Conservation (phyloP, 92 coral and sea anemone genomes). For the Umimayanthus chanpuru region DNA sequence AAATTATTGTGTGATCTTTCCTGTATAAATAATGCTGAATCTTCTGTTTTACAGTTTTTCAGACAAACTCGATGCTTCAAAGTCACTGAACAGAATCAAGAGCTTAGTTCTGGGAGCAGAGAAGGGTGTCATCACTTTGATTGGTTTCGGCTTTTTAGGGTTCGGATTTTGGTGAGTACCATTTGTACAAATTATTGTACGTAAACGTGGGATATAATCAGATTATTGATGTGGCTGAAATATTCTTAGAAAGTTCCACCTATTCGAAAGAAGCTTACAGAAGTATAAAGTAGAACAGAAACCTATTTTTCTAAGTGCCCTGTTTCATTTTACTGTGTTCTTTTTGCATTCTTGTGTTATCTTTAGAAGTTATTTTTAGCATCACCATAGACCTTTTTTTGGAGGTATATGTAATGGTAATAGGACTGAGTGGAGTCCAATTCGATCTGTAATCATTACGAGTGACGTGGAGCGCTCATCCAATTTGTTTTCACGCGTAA, state of each 20-base stretch:
- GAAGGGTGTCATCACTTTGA: constrained; percentile 72
- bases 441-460: not conserved
- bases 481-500: too few relatives aligned
- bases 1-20: not conserved
- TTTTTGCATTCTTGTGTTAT: too few relatives aligned
- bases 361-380: not conserved
- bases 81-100: constrained; percentile 68
- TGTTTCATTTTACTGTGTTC: not conserved
- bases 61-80: constrained; percentile 64
- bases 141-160: constrained; percentile 83
- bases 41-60: constrained; percentile 52
- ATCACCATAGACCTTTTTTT: not conserved
- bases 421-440: too few relatives aligned
- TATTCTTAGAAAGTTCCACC: too few relatives aligned
- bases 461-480: too few relatives aligned
- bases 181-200: not conserved
- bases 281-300: not conserved
- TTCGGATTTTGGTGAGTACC: constrained; percentile 88
- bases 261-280: not conserved
- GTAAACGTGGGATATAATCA: not conserved
- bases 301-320: not conserved
- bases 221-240: not conserved
- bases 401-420: too few relatives aligned
- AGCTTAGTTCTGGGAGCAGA: constrained; percentile 78
- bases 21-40: not conserved